phyloP scores from a whole-genome alignment of 2,113 vertebrate genomes.

The Cichladusa arquata region DNA sequence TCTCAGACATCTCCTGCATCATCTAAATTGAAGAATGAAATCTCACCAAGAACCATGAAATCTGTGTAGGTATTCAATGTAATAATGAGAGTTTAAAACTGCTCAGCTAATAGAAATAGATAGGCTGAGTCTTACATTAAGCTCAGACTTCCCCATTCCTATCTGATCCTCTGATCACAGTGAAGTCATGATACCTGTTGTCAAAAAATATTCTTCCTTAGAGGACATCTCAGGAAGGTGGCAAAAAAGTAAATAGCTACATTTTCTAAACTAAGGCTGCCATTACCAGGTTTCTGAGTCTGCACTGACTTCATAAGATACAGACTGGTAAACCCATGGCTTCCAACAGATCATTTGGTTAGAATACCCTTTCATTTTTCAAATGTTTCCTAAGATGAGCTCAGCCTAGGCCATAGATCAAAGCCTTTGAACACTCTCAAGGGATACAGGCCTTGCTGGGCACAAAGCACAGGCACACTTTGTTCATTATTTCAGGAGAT shows the following conservation, averaged over 20 bases:
- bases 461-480: background rate
- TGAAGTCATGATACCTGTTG: background rate
- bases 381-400: background rate
- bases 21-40: background rate
- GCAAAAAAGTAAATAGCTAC: background rate
- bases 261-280: background rate
- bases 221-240: background rate
- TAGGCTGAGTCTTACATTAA: background rate
- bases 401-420: background rate
- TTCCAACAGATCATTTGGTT: background rate
- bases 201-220: background rate
- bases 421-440: background rate
- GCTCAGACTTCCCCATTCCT: background rate
- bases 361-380: background rate
- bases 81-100: background rate
- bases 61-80: background rate
- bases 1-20: background rate
- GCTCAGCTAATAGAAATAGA: background rate
- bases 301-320: background rate
- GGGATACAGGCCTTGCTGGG: background rate
- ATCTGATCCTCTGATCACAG: background rate
- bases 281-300: background rate
- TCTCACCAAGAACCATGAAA: background rate
- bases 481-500: background rate
- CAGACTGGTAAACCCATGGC: background rate